Percentiles rank a stretch among this genome's conserved stretches.
Evolutionary conservation across 2,113 vertebrate species (phyloP).

Genomic region (Neotoma lepida): DNA sequence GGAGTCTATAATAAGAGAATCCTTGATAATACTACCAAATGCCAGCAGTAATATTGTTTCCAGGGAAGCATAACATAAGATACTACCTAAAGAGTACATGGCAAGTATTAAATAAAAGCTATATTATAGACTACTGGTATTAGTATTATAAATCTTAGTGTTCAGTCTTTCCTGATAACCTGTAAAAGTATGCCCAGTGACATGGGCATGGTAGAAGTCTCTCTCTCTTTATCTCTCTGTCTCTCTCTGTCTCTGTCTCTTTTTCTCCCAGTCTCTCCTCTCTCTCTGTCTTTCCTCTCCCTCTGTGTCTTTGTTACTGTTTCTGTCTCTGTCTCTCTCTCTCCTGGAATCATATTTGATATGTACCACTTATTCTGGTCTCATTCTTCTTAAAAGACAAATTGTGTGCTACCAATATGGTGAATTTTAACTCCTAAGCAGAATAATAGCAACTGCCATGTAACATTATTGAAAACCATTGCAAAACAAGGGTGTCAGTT

Average conservation of each 20-base stretch:
- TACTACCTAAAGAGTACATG: not conserved
- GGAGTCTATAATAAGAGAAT: not conserved
- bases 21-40: not conserved
- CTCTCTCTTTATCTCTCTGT: not conserved
- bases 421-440: constrained; percentile 14
- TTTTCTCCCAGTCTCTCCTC: too few relatives aligned
- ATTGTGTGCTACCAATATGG: not conserved
- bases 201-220: not conserved
- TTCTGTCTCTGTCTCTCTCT: too few relatives aligned
- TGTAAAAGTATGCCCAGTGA: not conserved
- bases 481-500: constrained; percentile 4
- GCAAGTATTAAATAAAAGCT: constrained; percentile 39
- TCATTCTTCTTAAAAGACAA: not conserved
- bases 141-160: constrained; percentile 35
- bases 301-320: not conserved
- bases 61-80: not conserved
- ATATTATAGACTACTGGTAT: not conserved
- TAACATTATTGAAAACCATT: not conserved
- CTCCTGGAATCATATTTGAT: not conserved
- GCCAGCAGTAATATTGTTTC: not conserved
- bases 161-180: constrained; percentile 1
- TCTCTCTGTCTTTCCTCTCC: not conserved
- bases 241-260: not conserved
- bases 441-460: not conserved
- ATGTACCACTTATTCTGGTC: not conserved